phyloP scores from a whole-genome alignment of 2,113 vertebrate species.

The Felis chaus region DNA sequence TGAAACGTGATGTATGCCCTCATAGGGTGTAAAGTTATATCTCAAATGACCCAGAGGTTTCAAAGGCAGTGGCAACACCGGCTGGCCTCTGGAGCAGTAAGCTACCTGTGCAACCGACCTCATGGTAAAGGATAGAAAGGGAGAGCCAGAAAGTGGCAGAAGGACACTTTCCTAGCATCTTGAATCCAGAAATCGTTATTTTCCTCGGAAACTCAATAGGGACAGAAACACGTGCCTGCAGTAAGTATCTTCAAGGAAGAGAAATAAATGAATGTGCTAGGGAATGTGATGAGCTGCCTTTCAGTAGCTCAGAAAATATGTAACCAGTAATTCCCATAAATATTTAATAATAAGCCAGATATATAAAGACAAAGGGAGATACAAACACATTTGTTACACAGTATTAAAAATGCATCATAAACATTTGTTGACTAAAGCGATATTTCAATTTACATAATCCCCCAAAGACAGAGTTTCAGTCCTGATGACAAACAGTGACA shows the following conservation, averaged over 20 bases:
- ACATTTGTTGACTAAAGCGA: slow-evolving; percentile 69
- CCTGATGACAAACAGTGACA: slow-evolving; percentile 33
- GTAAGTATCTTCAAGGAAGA: slow-evolving; percentile 36
- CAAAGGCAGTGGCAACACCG: neutral
- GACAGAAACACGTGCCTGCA: neutral
- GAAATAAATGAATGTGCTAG: slow-evolving; percentile 42
- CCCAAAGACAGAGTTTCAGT: slow-evolving; percentile 45
- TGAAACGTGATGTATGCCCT: neutral
- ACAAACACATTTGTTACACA: slow-evolving; percentile 54
- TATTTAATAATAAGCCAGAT: slow-evolving; percentile 70
- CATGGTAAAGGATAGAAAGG: neutral
- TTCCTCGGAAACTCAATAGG: neutral
- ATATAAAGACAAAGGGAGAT: slow-evolving; percentile 61
- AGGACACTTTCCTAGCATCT: neutral
- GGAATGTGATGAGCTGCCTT: slow-evolving; percentile 49
- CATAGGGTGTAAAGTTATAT: neutral
- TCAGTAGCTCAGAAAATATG: slow-evolving; percentile 64
- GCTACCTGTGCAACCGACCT: neutral
- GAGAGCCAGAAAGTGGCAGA: neutral
- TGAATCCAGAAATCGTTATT: neutral
- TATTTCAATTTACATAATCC: slow-evolving; percentile 50
- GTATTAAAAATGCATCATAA: slow-evolving; percentile 70
- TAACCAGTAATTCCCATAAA: slow-evolving; percentile 68
- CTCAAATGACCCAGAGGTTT: neutral
- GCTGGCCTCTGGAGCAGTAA: neutral